Conservation (phyloP, 2,113 vertebrate species). For the Formicarius rufipectus region DNA sequence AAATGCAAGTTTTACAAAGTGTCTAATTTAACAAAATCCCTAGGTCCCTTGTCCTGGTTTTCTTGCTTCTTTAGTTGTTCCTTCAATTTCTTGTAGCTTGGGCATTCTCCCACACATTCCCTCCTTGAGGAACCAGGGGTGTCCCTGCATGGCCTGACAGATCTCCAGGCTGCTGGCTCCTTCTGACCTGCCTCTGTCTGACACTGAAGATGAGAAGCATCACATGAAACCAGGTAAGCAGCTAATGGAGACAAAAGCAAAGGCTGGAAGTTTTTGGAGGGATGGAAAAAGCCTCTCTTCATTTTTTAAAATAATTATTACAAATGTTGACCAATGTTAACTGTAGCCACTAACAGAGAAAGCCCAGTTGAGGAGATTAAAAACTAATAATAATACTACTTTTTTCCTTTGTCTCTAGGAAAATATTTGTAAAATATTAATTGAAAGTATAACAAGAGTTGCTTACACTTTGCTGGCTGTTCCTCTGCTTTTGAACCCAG, state of each 20-base stretch:
- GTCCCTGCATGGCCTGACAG: background rate
- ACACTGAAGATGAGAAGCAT: background rate
- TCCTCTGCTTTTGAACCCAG: background rate
- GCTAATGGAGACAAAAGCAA: background rate
- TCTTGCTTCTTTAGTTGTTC: too few relatives aligned
- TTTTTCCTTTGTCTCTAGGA: background rate
- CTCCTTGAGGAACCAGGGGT: too few relatives aligned
- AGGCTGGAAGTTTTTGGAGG: background rate
- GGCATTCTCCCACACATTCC: background rate
- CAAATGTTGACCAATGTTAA: background rate
- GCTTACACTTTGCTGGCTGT: background rate
- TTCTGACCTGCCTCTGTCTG: background rate
- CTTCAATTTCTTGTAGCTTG: too few relatives aligned
- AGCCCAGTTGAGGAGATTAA: background rate
- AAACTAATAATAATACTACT: background rate
- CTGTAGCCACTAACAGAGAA: background rate
- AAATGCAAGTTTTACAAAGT: too few relatives aligned
- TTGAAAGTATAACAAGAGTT: background rate
- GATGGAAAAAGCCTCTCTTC: background rate
- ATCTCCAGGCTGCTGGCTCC: background rate
- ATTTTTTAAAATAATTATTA: background rate
- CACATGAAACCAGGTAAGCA: background rate
- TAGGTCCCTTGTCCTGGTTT: too few relatives aligned
- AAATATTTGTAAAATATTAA: background rate
- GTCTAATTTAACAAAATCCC: too few relatives aligned